Base-by-base conservation (phyloP, 2,797 vertebrate species). In the Phrynocephalus guinanensis region DNA sequence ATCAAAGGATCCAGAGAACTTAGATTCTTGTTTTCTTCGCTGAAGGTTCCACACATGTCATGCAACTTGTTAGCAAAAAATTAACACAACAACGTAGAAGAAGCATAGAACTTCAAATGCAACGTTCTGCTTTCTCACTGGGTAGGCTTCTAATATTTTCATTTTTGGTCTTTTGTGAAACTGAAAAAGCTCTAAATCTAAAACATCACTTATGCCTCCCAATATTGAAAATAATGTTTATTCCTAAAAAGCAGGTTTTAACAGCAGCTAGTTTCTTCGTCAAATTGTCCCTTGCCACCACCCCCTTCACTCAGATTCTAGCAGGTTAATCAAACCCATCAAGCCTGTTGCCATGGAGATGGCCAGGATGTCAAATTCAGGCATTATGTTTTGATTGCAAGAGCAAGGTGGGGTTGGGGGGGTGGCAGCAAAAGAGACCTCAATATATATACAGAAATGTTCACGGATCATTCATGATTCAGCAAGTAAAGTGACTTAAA, bases 301-400 rank as follows among this genome's bases (percentile, higher is more conserved):
- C 26, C 86, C 78, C 16, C 3, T 89, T 87, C n/a, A 86, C 33
- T 79, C 60, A 20, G 52, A 78, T 3, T 16, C 50, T 24, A 3
- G 86, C 0, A 0, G 15, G 66, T 44, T 84, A 84, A 79, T 79
- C 82, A 76, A 82, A 90, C 85, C 88, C 89, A 15, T 75, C 72
- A 91, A 56, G 16, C 33, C 15, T 86, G 85, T 87, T 92, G 87
- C 87, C 85, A 90, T n/a, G 87, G 84, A 89, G 93, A 95, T 89
- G 38, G 91, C 70, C 2, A 93, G 52, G 13, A 0, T 83, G 79
- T 56, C 87, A 93, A 94, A 92, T 68, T 50, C 63, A 90, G 48
- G 3, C 86, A 91, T 80, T 72, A 86, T 11, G 88, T 87, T 81
- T 89, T 88, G 92, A 92, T 33, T 75, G 15, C 8, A 88, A 68